phyloP scores from a whole-genome alignment of 2,888 invertebrate genomes.

The Synanthedon myopaeformis region DNA sequence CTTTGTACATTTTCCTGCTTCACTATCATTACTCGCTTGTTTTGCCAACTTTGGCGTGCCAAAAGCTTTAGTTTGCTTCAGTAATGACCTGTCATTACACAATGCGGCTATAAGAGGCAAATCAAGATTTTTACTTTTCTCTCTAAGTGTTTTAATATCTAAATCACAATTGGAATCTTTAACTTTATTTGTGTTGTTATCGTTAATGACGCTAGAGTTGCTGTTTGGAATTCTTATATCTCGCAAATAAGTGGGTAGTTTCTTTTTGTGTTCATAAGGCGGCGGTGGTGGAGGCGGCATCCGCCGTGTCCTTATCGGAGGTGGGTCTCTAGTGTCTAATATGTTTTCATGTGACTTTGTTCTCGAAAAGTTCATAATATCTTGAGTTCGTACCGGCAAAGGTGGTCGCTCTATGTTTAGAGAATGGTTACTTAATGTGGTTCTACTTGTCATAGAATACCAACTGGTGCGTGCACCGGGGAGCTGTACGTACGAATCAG shows the following conservation, averaged over 20 bases:
- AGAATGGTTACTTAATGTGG: conserved; percentile 74
- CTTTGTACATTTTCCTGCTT: conserved; percentile 59
- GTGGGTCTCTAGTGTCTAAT: conserved; percentile 70
- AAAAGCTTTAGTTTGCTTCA: conserved; percentile 90
- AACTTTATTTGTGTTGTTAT: conserved; percentile 37
- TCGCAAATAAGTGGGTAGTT: conserved; percentile 67
- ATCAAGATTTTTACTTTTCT: conserved; percentile 90
- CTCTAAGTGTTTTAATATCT: conserved; percentile 86
- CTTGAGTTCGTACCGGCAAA: conserved; percentile 68
- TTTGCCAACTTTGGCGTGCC: conserved; percentile 77
- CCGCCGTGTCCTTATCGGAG: conserved; percentile 60
- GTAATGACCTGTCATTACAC: conserved; percentile 90
- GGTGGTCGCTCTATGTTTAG: conserved; percentile 76
- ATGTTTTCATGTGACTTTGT: conserved; percentile 87
- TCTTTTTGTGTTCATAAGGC: conserved; percentile 62
- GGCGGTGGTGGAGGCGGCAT: conserved; percentile 69
- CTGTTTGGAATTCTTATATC: conserved; percentile 33
- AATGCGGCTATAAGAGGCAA: conserved; percentile 92
- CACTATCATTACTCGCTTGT: conserved; percentile 52
- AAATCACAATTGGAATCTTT: conserved; percentile 62
- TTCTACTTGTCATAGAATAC: conserved; percentile 71
- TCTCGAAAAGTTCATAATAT: conserved; percentile 70
- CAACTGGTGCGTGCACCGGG: conserved; percentile 73
- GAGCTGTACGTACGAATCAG: conserved; percentile 79
- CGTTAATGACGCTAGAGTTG: conserved; percentile 30